Evolutionary conservation across 2,113 vertebrate genomes (phyloP), one percentile per base, ranked within the genome.

Genomic region (Salvelinus fontinalis): DNA sequence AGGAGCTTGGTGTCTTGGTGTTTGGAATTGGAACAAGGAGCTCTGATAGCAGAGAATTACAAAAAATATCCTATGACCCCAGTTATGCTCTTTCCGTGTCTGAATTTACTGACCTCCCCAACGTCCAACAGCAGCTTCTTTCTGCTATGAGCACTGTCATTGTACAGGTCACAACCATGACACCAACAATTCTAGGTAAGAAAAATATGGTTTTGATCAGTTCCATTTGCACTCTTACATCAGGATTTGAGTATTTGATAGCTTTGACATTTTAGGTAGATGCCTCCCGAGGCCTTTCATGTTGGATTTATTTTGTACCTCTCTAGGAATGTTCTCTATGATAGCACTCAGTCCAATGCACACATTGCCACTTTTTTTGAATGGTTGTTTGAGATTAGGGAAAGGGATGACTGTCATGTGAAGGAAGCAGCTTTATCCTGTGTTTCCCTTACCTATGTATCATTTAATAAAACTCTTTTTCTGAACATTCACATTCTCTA

Each of bases 41-140:
- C 39, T 44, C 39, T 44, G 39, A 44, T 44, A 44, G 39, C 39
- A 44, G 39, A 48, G 86, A 86, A 44, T 44, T 89, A 57, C 79
- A 86, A 76, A 84, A n/a, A 18, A 78, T 88, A 64, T 75, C 85
- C 34, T 54, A 67, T 9, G 18, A 84, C 18, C 83, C 79, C 31
- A 87, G 29, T 67, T 0, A 20, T 68, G 72, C 77, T 54, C 0
- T 87, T 0, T 71, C 70, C 26, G 82, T 90, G 26, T 67, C 82
- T 24, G 93, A 88, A 59, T 89, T 95, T 1, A 89, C 89, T 20
- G 93, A 95, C 9, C 80, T 87, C 2, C 79, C 81, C 48, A 83
- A 48, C 59, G 72, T 89, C 16, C 70, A 81, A 51, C 60, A 88
- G 60, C 80, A 86, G 74, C 75, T 85, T 5, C 29, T 68, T 44